Evolutionary conservation across 1,140 invertebrate genomes (phyloP), one percentile per base, ranked within the genome.

Genomic region (Achroia grisella): DNA sequence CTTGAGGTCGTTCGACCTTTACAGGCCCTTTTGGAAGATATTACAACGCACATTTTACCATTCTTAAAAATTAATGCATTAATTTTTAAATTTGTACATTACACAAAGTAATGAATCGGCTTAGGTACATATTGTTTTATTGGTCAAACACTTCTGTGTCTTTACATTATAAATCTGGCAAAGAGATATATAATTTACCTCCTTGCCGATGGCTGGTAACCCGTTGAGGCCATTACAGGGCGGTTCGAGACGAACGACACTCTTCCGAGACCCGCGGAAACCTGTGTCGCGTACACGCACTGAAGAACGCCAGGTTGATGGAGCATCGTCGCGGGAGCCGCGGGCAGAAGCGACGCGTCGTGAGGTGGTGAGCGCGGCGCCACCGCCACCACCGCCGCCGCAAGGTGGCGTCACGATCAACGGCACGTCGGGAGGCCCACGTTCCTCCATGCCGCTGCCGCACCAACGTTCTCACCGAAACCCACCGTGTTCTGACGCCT

Each of bases 141-240:
- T 2, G 17, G 2, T 23, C 6, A 23, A 23, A 2, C 17, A 6
- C 2, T 23, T 23, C 2, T 23, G 17, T 23, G 2, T 23, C 17
- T 23, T 23, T 23, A 10, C 13, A 10, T 8, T 13, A 39, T 28
- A 33, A 58, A 61, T 63, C 61, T 66, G 66, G 62, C 61, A 54
- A 53, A 69, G 64, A 70, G 66, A 71, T 64, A 70, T 56, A 55
- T 69, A 63, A 59, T 68, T 85, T 87, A 87, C 86, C 74, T 88
- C 87, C 71, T 88, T 87, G 59, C 81, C 86, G 75, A 84, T 86
- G 73, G 72, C 73, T 44, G 75, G 74, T 48, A 87, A 71, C 51
- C 82, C 79, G 70, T 86, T 84, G 69, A 89, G 77, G 49, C 89
- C 89, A 71, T 89, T 89, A 84, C 88, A 89, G 39, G 88, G 87